phyloP scores from a whole-genome alignment of 2,113 vertebrate species.

The Tupaia chinensis region DNA sequence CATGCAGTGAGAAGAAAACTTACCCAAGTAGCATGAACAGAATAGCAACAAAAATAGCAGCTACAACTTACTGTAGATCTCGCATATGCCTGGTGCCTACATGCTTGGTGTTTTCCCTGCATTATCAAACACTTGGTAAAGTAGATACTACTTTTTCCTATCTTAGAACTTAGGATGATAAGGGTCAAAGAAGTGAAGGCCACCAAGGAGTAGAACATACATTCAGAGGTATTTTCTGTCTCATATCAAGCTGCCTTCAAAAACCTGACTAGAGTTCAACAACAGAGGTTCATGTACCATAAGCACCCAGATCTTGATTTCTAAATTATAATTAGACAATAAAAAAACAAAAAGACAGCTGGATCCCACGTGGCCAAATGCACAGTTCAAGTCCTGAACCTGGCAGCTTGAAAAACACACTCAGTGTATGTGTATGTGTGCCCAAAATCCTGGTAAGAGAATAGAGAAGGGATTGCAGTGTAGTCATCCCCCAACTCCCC shows the following conservation, averaged over 20 bases:
- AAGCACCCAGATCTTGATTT: slow-evolving; percentile 33
- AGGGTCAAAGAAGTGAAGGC: slow-evolving; percentile 7
- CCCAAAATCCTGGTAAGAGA: too few relatives aligned
- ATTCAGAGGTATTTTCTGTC: background rate
- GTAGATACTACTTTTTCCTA: background rate
- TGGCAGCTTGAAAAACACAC: too few relatives aligned
- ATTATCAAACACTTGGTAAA: slow-evolving; percentile 2
- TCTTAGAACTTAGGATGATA: slow-evolving; percentile 39
- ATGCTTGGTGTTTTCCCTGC: slow-evolving; percentile 1
- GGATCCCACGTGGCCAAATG: too few relatives aligned
- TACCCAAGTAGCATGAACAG: slow-evolving; percentile 34
- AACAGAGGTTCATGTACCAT: background rate
- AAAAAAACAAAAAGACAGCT: too few relatives aligned
- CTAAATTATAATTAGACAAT: background rate
- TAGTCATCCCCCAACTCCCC: too few relatives aligned
- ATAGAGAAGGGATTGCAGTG: too few relatives aligned
- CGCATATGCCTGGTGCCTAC: background rate
- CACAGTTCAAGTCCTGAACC: too few relatives aligned
- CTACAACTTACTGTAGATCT: slow-evolving; percentile 35
- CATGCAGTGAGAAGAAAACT: slow-evolving; percentile 41
- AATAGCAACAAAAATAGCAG: slow-evolving; percentile 48
- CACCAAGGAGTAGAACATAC: background rate
- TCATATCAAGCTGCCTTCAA: background rate
- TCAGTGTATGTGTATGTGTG: too few relatives aligned
- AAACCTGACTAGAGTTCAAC: slow-evolving; percentile 10